These are phyloP conservation scores for Hemithea aestivaria DNA, from an alignment of 2,888 invertebrate genomes.

Conservation along the genomic window DNA sequence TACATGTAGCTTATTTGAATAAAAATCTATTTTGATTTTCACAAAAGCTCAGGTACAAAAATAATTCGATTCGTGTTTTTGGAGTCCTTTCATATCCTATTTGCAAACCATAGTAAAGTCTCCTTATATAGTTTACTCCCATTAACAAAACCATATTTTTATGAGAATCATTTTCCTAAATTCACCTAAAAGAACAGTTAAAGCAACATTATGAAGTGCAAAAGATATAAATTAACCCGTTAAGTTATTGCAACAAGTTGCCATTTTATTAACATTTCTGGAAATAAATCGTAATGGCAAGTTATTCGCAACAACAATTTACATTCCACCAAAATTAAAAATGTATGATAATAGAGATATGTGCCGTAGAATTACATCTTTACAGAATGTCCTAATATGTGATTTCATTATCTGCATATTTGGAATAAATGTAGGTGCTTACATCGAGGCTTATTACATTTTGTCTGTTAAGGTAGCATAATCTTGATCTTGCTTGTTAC, in stretches of 20 bases:
- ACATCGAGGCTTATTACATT: slow-evolving; percentile 12
- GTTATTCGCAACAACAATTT: slow-evolving; percentile 64
- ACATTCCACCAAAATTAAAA: slow-evolving; percentile 39
- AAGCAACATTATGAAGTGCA: too few species aligned
- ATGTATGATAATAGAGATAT: slow-evolving; percentile 3
- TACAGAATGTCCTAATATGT: slow-evolving; percentile 15
- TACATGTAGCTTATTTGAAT: too few species aligned
- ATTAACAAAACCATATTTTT: too few species aligned
- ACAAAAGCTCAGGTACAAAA: too few species aligned
- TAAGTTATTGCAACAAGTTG: slow-evolving; percentile 69
- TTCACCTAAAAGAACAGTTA: too few species aligned
- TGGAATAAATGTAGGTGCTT: slow-evolving; percentile 7
- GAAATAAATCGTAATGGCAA: slow-evolving; percentile 51
- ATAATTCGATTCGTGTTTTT: too few species aligned
- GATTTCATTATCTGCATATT: slow-evolving; percentile 13
- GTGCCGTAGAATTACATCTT: slow-evolving; percentile 4
- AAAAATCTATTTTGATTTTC: too few species aligned
- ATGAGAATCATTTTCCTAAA: too few species aligned
- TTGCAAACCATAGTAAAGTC: too few species aligned
- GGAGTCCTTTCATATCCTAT: too few species aligned
- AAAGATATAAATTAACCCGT: slow-evolving; percentile 46
- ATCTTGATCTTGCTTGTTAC: slow-evolving; percentile 32
- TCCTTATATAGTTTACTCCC: too few species aligned
- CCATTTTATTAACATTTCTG: slow-evolving; percentile 43
- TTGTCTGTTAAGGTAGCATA: slow-evolving; percentile 17